Evolutionary conservation across 2,888 invertebrate species (phyloP).

Genomic region (Heteromurus nitidus): DNA sequence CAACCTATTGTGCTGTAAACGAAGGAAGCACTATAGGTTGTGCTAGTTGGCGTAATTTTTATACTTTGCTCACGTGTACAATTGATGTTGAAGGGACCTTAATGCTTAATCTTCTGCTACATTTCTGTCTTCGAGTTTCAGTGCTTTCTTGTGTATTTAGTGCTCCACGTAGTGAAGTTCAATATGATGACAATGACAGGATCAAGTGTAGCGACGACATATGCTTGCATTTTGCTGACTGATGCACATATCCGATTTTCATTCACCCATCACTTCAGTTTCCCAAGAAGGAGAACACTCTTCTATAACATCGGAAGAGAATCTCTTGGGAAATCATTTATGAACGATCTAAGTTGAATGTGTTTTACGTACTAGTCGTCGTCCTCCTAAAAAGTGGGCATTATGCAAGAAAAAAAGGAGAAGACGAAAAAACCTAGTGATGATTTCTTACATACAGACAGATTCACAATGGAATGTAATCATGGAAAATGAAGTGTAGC

Average conservation of each 20-base stretch:
- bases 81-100: no score
- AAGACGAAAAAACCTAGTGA: neutral
- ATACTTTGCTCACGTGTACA: no score
- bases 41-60: no score
- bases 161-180: neutral
- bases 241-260: slow-evolving; percentile 1
- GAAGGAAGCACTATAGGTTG: no score
- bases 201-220: slow-evolving; percentile 12
- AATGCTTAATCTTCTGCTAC: neutral
- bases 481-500: slow-evolving; percentile 16
- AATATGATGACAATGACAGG: slow-evolving; percentile 18
- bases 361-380: neutral
- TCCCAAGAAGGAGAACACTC: neutral
- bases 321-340: slow-evolving; percentile 49
- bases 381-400: no score
- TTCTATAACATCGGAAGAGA: neutral
- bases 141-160: no score
- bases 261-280: neutral
- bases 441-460: neutral
- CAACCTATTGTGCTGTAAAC: no score
- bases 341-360: slow-evolving; percentile 13
- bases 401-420: neutral
- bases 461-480: slow-evolving; percentile 20
- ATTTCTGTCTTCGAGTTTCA: neutral
- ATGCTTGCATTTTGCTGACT: neutral